These are phyloP conservation scores for Acleris sparsana DNA, from an alignment of 2,888 invertebrate species.

Conservation along the genomic window DNA sequence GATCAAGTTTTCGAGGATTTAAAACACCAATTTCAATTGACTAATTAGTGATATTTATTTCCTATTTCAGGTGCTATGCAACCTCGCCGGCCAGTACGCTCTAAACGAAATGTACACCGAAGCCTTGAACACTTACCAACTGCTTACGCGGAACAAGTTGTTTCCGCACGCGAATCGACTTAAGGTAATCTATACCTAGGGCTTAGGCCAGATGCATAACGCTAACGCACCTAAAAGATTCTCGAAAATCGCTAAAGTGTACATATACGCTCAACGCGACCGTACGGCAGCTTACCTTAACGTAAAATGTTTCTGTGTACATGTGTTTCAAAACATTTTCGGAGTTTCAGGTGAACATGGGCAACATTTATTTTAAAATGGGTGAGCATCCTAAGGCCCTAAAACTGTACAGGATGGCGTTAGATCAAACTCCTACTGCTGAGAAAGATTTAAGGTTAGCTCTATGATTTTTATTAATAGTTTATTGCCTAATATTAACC, in stretches of 20 bases:
- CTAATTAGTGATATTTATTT: neutral
- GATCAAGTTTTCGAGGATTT: no score
- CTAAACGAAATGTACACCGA: constrained; percentile 97
- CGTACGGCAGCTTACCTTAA: no score
- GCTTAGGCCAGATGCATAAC: no score
- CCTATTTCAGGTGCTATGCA: constrained; percentile 92
- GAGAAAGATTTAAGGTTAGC: constrained; percentile 94
- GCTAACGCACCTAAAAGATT: no score
- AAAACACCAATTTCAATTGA: neutral
- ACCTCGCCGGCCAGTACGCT: constrained; percentile 97
- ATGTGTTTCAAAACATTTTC: neutral
- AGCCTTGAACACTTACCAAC: constrained; percentile 97
- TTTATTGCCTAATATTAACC: neutral
- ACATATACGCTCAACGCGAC: no score
- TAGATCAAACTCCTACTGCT: constrained; percentile 97
- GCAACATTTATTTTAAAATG: constrained; percentile 98
- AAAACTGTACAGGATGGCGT: constrained; percentile 98
- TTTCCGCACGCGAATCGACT: constrained; percentile 96
- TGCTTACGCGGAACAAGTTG: constrained; percentile 96
- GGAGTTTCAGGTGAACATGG: constrained; percentile 90
- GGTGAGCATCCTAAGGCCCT: constrained; percentile 96
- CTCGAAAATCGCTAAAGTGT: no score
- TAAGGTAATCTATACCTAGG: constrained; percentile 83
- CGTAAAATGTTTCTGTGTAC: neutral
- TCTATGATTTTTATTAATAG: neutral